Evolutionary conservation across 2,888 invertebrate genomes (phyloP), one percentile per base, ranked within the genome.

Genomic region (Lasius platythorax): DNA sequence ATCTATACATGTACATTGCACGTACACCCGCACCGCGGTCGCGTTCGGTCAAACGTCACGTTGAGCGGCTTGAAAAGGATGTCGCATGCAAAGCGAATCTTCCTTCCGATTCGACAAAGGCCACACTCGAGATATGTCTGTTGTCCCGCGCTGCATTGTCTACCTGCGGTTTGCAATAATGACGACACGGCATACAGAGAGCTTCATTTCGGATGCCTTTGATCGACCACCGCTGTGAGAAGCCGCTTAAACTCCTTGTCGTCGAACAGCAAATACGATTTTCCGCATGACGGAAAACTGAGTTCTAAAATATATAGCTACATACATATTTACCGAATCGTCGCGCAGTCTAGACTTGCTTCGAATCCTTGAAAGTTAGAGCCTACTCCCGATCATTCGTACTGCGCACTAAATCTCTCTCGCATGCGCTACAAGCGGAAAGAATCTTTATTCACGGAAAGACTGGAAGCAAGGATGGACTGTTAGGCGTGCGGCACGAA

Each of bases 41-140:
- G 70, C 56, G 18, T 66, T 82, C 73, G 70, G 81, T 84, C 88
- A 74, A 88, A 89, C 91, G 79, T 91, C 90, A 91, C 89, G 89
- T 91, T 85, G 87, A 82, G 83, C 37, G 63, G 58, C 85, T 87
- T 70, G 85, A 89, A 92, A 91, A 91, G 91, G 91, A 91, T 87
- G 84, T 90, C 87, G 91, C 89, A 91, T 91, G 93, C 93, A 91
- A 92, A 92, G 88, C 90, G 88, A 88, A 90, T 91, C 89, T 90
- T 88, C 88, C 90, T 92, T 88, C 86, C 87, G 88, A 91, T 91
- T 91, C 86, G 88, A 90, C 91, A 90, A 88, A 88, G 86, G 87
- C 85, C 89, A 89, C 88, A 87, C 87, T 84, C 89, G 89, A 85
- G 90, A 87, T 85, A 89, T 82, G 88, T 79, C 78, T 43, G 70